These are phyloP conservation scores for Xanthia togata DNA, from an alignment of 2,888 invertebrate genomes.

Conservation along the genomic window DNA sequence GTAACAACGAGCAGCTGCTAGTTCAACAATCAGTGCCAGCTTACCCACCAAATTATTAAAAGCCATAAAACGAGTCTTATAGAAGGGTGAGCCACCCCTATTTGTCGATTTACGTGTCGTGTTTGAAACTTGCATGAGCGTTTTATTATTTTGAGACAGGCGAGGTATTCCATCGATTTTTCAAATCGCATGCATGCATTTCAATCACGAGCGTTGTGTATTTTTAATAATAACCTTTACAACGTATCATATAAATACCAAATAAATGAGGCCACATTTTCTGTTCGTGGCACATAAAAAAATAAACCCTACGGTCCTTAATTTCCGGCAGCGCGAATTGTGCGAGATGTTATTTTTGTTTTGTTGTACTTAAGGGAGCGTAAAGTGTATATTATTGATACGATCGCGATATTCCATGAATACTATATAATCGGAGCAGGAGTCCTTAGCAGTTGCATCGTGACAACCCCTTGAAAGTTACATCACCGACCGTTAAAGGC, in stretches of 20 bases:
- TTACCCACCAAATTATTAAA: constrained; percentile 89
- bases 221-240: constrained; percentile 36
- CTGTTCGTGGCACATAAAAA: constrained; percentile 13
- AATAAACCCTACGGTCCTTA: constrained; percentile 25
- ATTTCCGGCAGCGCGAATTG: constrained; percentile 36
- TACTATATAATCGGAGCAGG: constrained; percentile 45
- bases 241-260: constrained; percentile 25
- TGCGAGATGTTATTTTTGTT: constrained; percentile 27
- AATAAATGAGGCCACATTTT: constrained; percentile 14
- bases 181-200: constrained; percentile 62
- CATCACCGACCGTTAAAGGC: constrained; percentile 68
- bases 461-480: constrained; percentile 62
- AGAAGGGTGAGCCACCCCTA: constrained; percentile 88
- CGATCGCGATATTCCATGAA: constrained; percentile 50
- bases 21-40: constrained; percentile 87
- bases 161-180: constrained; percentile 83
- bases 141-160: constrained; percentile 85
- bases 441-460: constrained; percentile 54
- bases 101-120: constrained; percentile 83
- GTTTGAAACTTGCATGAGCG: constrained; percentile 84
- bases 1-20: constrained; percentile 85
- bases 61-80: constrained; percentile 89
- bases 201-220: constrained; percentile 43
- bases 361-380: constrained; percentile 7
- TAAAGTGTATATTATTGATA: constrained; percentile 30